Base-by-base conservation (phyloP, 2,113 vertebrate species). In the Corydoras sp. region DNA sequence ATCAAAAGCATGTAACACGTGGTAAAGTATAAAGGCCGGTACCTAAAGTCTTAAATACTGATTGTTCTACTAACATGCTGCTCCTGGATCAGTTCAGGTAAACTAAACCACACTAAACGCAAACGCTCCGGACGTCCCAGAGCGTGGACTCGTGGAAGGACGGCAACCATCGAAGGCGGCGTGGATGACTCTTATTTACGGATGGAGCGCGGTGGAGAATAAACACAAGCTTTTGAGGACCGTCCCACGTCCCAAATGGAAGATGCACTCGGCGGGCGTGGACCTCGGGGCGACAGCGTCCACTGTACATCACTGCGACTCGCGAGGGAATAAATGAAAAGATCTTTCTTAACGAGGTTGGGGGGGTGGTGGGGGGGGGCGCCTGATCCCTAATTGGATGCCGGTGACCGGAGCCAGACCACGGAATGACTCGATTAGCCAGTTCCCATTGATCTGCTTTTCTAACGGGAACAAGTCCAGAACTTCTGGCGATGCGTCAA, bases 361-460 rank as follows among this genome's bases (percentile, higher is more conserved):
- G 35, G 35, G 43, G 58, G 13, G 43, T 32, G 30, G 54, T n/a
- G 18, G 18, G 18, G 18, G 18, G 18, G 18, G 18, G 48, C 53
- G 68, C 29, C 15, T 10, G 2, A 31, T 51, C 12, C 18, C 29
- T 35, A 62, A 71, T 54, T 13, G 29, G 54, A 24, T 71, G 58
- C 49, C n/a, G 43, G 11, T 43, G 30, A 61, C 61, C 9, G 50
- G 12, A 51, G 48, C 12, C 3, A 65, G n/a, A 53, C 29, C 54
- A 56, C 54, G 14, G 3, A 29, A 50, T 49, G 35, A 50, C 9
- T 12, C 10, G 12, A 48, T 43, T 9, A 18, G 11, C 58, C 48
- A 58, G n/a, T 60, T 53, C 58, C 60, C 86, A 88, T 84, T n/a
- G 54, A 56, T 56, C 35, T 56, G 3, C 51, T 53, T 10, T 53